Base-by-base conservation (phyloP, 2,888 invertebrate species). In the Atherix ibis region DNA sequence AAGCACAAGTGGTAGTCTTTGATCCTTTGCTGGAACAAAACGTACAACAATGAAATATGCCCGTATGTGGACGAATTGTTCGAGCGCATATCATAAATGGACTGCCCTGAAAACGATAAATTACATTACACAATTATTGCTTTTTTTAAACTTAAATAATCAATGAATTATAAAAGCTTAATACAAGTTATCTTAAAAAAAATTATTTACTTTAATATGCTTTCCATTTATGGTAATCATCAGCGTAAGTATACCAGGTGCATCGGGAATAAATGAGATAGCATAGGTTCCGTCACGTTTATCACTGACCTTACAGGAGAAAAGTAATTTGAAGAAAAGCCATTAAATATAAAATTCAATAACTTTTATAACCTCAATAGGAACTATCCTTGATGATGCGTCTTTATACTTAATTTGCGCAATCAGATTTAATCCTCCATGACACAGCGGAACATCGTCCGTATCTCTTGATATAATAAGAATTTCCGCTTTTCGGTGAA, bases 1-100 rank as follows among this genome's bases (percentile, higher is more conserved):
- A 83, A 4, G 72, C 80, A 56, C 83, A 83, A 27, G 57, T 60
- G 0, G 70, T 71, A 45, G 70, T 71, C 43, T 76, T 73, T 42
- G 66, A 71, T 3, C 83, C 82, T 8, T 76, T 76, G 40, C 79
- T 78, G 1, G 84, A 83, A 50, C 83, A 84, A 58, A 82, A 83
- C 17, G 77, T 70, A 52, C 83, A 84, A 50, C 83, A 84, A 56
- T 83, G 83, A 63, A 68, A 83, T 45, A 73, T 69, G 0, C 83
- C 84, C 31, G 63, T 64, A 54, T 83, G 83, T 1, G 71, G 67
- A 31, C 69, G 64, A 25, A 70, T 59, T 4, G 69, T 68, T n/a
- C 75, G 67, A 1, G 73, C 76, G 17, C 66, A 63, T 34, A 78
- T 68, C 2, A 67, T 63, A 51, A 73, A 76, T 5, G 80, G 80